These are phyloP conservation scores for Scleropages formosus DNA, from an alignment of 2,797 vertebrate genomes.

Conservation along the genomic window DNA sequence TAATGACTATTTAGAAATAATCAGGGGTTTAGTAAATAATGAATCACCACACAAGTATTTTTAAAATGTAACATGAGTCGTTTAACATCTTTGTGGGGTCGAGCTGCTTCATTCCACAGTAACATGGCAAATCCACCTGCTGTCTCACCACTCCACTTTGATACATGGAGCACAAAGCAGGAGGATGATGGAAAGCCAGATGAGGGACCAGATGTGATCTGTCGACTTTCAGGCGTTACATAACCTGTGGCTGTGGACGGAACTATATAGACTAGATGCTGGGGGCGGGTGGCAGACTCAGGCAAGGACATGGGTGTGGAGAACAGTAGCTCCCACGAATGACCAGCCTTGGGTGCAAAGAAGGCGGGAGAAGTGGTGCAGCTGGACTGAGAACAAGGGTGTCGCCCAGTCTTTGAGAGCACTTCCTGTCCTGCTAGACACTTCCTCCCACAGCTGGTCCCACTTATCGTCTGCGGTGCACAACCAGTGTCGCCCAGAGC, in stretches of 20 bases:
- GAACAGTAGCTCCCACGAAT: background rate
- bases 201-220: conserved; percentile 1
- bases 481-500: conserved; percentile 14
- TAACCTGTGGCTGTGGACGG: background rate
- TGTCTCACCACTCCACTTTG: background rate
- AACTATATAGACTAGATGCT: background rate
- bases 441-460: conserved; percentile 36
- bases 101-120: background rate
- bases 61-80: too few species aligned
- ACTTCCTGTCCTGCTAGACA: conserved; percentile 37
- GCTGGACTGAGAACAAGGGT: conserved; percentile 35
- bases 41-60: too few species aligned
- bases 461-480: conserved; percentile 31
- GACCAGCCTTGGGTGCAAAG: conserved; percentile 9
- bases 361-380: conserved; percentile 29
- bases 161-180: background rate
- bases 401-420: conserved; percentile 20
- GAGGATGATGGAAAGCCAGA: background rate
- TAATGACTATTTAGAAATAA: too few species aligned
- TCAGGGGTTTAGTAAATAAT: too few species aligned
- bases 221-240: background rate
- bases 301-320: background rate
- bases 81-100: too few species aligned
- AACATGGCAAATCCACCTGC: conserved; percentile 6
- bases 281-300: background rate